These are phyloP conservation scores for Fukomys damarensis DNA, from an alignment of 2,113 vertebrate genomes.

Conservation along the genomic window DNA sequence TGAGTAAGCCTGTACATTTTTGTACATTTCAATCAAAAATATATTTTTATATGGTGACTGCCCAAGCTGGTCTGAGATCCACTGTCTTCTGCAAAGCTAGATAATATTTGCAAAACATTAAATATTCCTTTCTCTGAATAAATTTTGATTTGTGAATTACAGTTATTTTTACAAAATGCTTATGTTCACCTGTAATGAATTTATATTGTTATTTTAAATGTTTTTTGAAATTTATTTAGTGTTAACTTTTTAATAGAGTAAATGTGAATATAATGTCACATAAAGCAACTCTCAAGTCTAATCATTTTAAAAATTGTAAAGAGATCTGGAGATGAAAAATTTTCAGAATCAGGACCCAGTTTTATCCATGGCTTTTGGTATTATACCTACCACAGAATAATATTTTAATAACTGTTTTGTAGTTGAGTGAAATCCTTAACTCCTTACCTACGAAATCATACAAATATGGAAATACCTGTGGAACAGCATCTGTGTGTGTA, in stretches of 20 bases:
- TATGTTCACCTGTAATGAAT: neutral
- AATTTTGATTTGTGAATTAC: neutral
- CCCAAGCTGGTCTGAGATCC: neutral
- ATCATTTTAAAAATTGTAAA: neutral
- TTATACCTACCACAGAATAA: neutral
- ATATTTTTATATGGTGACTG: neutral
- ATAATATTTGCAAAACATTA: neutral
- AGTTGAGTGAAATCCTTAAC: neutral
- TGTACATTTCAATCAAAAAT: neutral
- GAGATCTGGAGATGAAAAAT: neutral
- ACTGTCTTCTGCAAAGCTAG: neutral
- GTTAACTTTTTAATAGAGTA: neutral
- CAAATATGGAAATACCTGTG: rapidly evolving
- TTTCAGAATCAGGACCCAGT: neutral
- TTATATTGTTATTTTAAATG: neutral
- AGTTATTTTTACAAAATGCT: neutral
- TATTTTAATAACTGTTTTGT: neutral
- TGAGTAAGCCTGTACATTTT: neutral
- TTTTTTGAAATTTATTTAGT: neutral
- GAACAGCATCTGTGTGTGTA: neutral
- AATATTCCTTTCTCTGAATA: neutral
- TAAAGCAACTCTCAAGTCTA: neutral
- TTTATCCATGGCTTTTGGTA: neutral
- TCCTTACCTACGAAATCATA: neutral
- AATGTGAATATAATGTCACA: neutral